Percentiles rank a stretch among this genome's conserved stretches.
Evolutionary conservation across 2,888 invertebrate species (phyloP).

Genomic region (Acanthosoma haemorrhoidale): DNA sequence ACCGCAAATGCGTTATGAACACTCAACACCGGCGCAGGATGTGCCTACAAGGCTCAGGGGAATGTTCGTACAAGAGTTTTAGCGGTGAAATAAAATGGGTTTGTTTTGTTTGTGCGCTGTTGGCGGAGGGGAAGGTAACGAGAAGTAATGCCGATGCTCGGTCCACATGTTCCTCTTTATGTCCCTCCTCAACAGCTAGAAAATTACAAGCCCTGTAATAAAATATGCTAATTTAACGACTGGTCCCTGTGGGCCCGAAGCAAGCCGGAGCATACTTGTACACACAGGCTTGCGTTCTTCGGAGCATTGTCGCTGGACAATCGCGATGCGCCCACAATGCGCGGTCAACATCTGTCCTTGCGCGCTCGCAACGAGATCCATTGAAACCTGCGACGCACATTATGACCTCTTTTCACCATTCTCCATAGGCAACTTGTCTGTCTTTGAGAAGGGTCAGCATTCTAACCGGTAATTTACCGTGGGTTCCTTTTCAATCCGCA

Average conservation of each 20-base stretch:
- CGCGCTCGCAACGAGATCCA: too few relatives aligned
- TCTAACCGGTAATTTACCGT: not conserved
- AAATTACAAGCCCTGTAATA: slow-evolving; percentile 16
- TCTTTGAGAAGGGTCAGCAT: not conserved
- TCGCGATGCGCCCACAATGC: slow-evolving; percentile 9
- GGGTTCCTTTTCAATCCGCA: not conserved
- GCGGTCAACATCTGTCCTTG: not conserved
- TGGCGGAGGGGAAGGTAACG: not conserved
- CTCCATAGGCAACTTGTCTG: not conserved
- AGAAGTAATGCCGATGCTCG: not conserved
- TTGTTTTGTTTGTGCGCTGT: not conserved
- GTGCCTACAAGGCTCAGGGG: too few relatives aligned
- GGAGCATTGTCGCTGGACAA: slow-evolving; percentile 4
- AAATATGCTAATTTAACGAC: slow-evolving; percentile 22
- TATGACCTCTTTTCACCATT: slow-evolving; percentile 1
- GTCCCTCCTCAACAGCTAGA: not conserved
- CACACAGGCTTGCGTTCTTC: not conserved
- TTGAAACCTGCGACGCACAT: not conserved
- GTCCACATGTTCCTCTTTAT: not conserved
- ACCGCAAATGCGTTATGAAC: too few relatives aligned
- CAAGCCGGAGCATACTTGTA: not conserved
- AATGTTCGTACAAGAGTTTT: too few relatives aligned
- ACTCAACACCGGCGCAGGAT: too few relatives aligned
- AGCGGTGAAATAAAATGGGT: too few relatives aligned
- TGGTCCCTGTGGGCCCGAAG: too few relatives aligned